phyloP scores from a whole-genome alignment of 1,140 invertebrate genomes.

The Heliothis virescens region DNA sequence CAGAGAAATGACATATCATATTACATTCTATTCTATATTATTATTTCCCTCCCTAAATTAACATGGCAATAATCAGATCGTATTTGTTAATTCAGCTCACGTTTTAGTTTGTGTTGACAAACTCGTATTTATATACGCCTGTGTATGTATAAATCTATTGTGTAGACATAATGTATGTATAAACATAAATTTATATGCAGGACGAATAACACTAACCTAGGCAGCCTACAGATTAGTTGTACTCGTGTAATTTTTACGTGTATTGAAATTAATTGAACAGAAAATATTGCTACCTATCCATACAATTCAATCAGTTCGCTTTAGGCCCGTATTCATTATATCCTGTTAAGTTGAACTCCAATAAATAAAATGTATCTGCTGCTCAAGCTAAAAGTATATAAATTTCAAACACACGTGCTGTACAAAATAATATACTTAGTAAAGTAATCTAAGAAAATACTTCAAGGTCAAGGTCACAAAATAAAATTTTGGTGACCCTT shows the following conservation, averaged over 20 bases:
- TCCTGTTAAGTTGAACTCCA: too few species aligned
- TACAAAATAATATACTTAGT: neutral
- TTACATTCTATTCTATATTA: neutral
- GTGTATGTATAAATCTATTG: neutral
- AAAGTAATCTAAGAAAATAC: neutral
- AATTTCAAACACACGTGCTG: too few species aligned
- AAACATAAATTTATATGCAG: too few species aligned
- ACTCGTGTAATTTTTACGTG: too few species aligned
- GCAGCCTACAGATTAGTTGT: too few species aligned
- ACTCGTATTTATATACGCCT: neutral
- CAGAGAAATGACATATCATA: neutral
- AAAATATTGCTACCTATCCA: too few species aligned
- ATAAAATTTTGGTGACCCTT: constrained; percentile 4
- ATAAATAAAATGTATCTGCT: too few species aligned
- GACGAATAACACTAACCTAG: too few species aligned
- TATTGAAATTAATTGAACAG: too few species aligned
- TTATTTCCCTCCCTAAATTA: constrained; percentile 20
- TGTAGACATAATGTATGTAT: neutral
- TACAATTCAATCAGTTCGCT: too few species aligned
- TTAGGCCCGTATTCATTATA: too few species aligned
- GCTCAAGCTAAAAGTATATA: too few species aligned
- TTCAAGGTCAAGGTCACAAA: neutral
- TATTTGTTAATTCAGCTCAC: constrained; percentile 28
- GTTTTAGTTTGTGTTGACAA: constrained; percentile 24
- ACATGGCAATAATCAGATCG: constrained; percentile 11